phyloP scores from a whole-genome alignment of 2,113 vertebrate species.

The Origma solitaria region DNA sequence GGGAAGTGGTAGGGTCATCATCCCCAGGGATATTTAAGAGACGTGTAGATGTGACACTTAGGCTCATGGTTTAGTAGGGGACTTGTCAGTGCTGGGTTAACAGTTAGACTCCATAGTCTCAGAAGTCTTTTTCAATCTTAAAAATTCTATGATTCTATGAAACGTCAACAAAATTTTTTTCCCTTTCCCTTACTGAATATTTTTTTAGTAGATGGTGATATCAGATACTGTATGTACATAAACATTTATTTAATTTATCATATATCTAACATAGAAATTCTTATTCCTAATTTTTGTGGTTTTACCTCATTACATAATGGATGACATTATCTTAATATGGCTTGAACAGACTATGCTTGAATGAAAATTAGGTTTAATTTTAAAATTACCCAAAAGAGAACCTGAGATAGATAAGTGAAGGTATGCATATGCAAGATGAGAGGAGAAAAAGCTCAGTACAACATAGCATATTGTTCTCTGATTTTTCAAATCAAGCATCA shows the following conservation, averaged over 20 bases:
- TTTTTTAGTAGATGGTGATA: background rate
- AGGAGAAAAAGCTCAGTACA: background rate
- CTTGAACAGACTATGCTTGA: background rate
- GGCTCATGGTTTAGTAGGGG: fast-evolving
- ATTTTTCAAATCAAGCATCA: background rate
- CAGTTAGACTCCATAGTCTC: background rate
- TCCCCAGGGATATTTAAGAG: background rate
- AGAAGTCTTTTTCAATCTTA: background rate
- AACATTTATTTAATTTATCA: background rate
- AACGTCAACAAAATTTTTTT: background rate
- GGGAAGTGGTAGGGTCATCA: background rate
- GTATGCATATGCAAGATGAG: background rate
- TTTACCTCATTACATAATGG: background rate
- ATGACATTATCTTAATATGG: background rate
- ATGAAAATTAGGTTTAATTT: background rate
- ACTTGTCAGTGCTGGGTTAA: background rate
- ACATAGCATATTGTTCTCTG: background rate
- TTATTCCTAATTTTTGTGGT: background rate
- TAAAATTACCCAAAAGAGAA: background rate
- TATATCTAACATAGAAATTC: background rate
- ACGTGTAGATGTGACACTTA: background rate
- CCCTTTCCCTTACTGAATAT: background rate
- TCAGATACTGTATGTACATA: background rate
- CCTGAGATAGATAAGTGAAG: background rate
- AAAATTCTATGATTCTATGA: background rate